Evolutionary conservation across 2,113 vertebrate genomes (phyloP), one percentile per base, ranked within the genome.

Genomic region (Gadus chalcogrammus): DNA sequence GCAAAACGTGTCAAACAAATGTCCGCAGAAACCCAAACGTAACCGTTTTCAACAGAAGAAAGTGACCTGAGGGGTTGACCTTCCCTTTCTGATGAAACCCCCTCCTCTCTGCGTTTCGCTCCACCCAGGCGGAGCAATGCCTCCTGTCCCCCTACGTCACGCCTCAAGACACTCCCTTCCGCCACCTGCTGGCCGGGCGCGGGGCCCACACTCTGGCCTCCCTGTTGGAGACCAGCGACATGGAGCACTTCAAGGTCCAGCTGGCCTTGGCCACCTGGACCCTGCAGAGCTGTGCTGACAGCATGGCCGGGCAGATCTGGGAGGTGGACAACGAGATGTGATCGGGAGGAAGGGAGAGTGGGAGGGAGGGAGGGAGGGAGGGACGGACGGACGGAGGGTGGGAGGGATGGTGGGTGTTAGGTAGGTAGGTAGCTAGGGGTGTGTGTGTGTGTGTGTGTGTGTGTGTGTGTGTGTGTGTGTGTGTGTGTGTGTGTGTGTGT

Each of bases 81-180:
- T 35, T 35, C 31, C 31, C 31, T 3, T 31, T 3, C 5, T 31
- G 28, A 3, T 15, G 5, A 22, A 60, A 17, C 4, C 58, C 20
- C 15, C 22, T 64, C 53, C 53, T 55, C 12, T 55, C 5, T 35
- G 31, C 2, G 12, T 55, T 16, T 55, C 9, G 7, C 53, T 55
- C 1, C 1, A 59, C 64, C 4, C 55, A 99, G 97, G 92, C 98
- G 78, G 97, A 99, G 73, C 92, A 93, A 64, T 68, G 83, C 75
- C 90, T 98, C 66, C 93, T 99, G 38, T 99, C 97, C 1, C 95
- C 96, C 0, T 99, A 94, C 3, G 86, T 95, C 1, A 95, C 95
- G 0, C 90, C 93, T 0, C 85, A 75, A 28, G 92, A 94, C 0
- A 67, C 75, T 38, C 97, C 97, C 1, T 96, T 95, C 84, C 95